A percentile compares a stretch with the other conserved stretches of the same genome.
These are phyloP conservation scores for Habroteleia sp. DNA, from an alignment of 2,888 invertebrate genomes.

Conservation along the genomic window DNA sequence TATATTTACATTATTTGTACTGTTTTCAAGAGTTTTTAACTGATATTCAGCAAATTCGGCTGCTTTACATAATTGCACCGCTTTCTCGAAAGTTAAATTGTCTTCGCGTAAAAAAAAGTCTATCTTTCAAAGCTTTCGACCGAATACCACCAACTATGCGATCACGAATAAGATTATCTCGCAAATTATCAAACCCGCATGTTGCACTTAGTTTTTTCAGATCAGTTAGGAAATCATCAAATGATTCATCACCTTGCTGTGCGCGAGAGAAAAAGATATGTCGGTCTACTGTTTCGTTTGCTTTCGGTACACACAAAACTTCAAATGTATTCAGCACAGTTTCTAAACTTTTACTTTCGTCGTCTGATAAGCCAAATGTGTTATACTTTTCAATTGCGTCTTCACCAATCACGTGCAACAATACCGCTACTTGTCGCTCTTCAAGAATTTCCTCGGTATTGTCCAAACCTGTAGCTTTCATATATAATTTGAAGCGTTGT, in stretches of 20 bases:
- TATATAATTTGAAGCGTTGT: conserved; percentile 66
- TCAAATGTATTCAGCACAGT: conserved; percentile 1
- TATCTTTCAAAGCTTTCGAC: too few relatives aligned
- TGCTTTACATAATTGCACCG: too few relatives aligned
- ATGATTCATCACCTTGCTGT: conserved; percentile 57
- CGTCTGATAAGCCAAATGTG: conserved; percentile 52
- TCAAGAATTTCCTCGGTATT: conserved; percentile 33
- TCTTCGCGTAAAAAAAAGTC: too few relatives aligned
- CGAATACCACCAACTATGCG: too few relatives aligned
- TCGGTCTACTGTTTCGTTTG: conserved; percentile 22
- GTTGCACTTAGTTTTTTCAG: conserved; percentile 60
- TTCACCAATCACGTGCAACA: conserved; percentile 63
- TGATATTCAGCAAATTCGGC: too few relatives aligned
- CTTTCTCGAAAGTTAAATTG: too few relatives aligned
- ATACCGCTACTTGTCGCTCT: conserved; percentile 63
- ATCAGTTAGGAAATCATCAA: conserved; percentile 64
- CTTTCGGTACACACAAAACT: conserved; percentile 2
- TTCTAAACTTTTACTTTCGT: conserved; percentile 44
- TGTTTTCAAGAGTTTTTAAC: too few relatives aligned
- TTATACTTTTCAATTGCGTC: conserved; percentile 65
- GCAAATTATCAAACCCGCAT: conserved; percentile 63
- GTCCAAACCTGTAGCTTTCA: conserved; percentile 61
- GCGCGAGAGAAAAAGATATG: conserved; percentile 61
- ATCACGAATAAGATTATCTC: too few relatives aligned
- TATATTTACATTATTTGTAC: too few relatives aligned